These are phyloP conservation scores for Volucella zonaria DNA, from an alignment of 2,888 invertebrate species.

Conservation along the genomic window DNA sequence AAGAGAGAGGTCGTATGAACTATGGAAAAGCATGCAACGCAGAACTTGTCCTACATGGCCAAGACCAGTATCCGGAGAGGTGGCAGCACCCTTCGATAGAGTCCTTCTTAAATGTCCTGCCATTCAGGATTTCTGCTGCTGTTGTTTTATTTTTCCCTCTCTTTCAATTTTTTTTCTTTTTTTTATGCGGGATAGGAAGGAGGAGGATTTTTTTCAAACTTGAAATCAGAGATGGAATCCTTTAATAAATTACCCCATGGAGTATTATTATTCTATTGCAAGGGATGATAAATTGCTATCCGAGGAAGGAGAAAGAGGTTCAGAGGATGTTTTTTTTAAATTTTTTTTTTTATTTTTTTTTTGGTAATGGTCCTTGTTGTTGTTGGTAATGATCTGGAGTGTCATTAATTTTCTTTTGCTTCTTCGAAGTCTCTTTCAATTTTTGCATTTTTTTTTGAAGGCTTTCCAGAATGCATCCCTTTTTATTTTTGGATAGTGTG, in stretches of 20 bases:
- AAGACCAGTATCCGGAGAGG: conserved; percentile 32
- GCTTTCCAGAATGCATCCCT: conserved; percentile 19
- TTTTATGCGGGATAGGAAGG: conserved; percentile 2
- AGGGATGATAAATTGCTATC: conserved; percentile 52
- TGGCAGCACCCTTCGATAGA: conserved; percentile 35
- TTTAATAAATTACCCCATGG: conserved; percentile 67
- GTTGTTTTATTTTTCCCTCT: background rate
- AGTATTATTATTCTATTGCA: conserved; percentile 41
- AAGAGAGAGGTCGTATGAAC: conserved; percentile 18
- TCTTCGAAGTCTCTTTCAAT: conserved; percentile 35
- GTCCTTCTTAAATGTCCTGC: conserved; percentile 48
- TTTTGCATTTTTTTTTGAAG: conserved; percentile 36
- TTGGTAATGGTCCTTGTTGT: conserved; percentile 34
- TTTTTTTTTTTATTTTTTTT: conserved; percentile 28
- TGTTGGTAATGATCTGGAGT: conserved; percentile 59
- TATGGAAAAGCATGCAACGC: conserved; percentile 12
- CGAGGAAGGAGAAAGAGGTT: conserved; percentile 9
- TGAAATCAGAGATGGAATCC: conserved; percentile 66
- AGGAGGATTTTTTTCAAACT: conserved; percentile 22
- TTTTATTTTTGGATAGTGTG: background rate
- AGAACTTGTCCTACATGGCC: conserved; percentile 31
- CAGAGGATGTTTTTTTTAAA: background rate
- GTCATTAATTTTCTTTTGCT: conserved; percentile 36
- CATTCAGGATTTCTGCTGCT: conserved; percentile 16
- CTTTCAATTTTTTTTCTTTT: background rate